Evolutionary conservation across 2,888 invertebrate genomes (phyloP).

Genomic region (Nymphalis urticae): DNA sequence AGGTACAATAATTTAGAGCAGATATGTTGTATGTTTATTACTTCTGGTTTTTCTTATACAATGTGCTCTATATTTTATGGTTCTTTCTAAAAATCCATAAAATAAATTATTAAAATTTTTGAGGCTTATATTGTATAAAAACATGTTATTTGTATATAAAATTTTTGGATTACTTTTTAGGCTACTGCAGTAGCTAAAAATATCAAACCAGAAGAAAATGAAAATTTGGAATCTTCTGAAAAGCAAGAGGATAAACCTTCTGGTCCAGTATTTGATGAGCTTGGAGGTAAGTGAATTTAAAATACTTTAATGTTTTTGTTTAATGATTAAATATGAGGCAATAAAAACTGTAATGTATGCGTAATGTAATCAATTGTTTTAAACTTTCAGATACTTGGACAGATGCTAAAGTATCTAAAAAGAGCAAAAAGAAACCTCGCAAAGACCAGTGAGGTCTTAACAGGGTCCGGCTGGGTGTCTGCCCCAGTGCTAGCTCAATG

Average conservation of each 20-base stretch:
- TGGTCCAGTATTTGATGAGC: slow-evolving; percentile 69
- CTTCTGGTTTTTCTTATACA: too few relatives aligned
- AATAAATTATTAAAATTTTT: background rate
- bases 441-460: slow-evolving; percentile 84
- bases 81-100: too few relatives aligned
- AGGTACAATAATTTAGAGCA: slow-evolving; percentile 48
- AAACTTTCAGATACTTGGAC: slow-evolving; percentile 85
- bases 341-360: background rate
- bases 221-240: slow-evolving; percentile 63
- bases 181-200: slow-evolving; percentile 55
- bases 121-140: background rate
- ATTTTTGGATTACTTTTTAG: slow-evolving; percentile 43
- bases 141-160: slow-evolving; percentile 4
- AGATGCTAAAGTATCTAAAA: slow-evolving; percentile 87
- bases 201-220: slow-evolving; percentile 61
- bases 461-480: slow-evolving; percentile 54
- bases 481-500: slow-evolving; percentile 71
- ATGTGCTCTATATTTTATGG: too few relatives aligned
- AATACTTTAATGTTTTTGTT: background rate
- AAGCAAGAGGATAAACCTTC: slow-evolving; percentile 64
- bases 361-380: background rate
- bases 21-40: background rate
- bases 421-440: slow-evolving; percentile 89
- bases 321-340: background rate
- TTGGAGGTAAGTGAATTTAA: slow-evolving; percentile 65